Base-by-base conservation (phyloP, 2,797 vertebrate species). In the Strix occidentalis region DNA sequence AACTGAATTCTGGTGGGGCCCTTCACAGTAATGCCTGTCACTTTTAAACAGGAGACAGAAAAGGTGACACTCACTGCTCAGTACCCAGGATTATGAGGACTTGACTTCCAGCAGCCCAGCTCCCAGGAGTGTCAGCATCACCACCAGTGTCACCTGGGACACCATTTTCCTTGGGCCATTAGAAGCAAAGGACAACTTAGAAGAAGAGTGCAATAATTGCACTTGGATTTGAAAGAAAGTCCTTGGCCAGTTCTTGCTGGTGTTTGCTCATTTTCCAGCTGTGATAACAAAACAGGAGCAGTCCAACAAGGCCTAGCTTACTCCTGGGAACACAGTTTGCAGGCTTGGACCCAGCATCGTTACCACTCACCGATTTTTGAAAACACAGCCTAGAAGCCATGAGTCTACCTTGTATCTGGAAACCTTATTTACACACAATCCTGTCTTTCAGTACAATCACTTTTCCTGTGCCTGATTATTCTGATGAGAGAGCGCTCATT, bases 51-150 rank as follows among this genome's bases (percentile, higher is more conserved):
- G 33, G 25, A 79, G 61, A 35, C 56, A 74, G 48, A 78, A 66
- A 60, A 66, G 29, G 26, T 7, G 29, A 61, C 43, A 46, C 16
- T 48, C 33, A 18, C 24, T 37, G 19, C 51, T 66, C 41, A 15
- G 31, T 21, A 64, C 21, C 26, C 26, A 39, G 63, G 25, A 39
- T 31, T 53, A 51, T 0, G 3, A 53, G 25, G 26, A 35, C 29
- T 31, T 51, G 37, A 16, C 15, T 56, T 68, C 58, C 53, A 77
- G 35, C 60, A 66, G n/a, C 37, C 37, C 37, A 80, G 51, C 82
- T 95, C 89, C 64, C 85, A 84, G 14, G 39, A 35, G 19, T 37
- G 69, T 65, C 86, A 94, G 37, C 82, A 95, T 80, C 86, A 94
- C 82, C 93, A 91, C 78, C 43, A 13, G 77, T 56, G 48, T 76